Evolutionary conservation across 2,888 invertebrate species (phyloP).

Genomic region (Luffia ferchaultella): DNA sequence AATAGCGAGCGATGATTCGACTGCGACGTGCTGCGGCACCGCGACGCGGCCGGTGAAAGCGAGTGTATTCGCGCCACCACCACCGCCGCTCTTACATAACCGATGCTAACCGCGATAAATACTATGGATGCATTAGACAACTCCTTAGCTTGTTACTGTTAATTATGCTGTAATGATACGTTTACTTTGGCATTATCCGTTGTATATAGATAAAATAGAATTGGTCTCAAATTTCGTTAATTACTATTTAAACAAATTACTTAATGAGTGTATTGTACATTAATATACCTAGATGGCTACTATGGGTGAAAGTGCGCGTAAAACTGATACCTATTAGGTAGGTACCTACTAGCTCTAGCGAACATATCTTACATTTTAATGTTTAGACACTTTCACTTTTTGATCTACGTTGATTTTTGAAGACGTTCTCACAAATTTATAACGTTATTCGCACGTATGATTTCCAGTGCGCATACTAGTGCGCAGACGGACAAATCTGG

Average conservation of each 20-base stretch:
- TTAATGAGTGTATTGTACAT: background rate
- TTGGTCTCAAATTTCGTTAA: background rate
- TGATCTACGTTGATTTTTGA: too few relatives aligned
- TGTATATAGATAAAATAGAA: background rate
- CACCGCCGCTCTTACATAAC: background rate
- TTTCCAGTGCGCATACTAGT: too few relatives aligned
- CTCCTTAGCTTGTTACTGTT: background rate
- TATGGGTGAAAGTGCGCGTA: too few relatives aligned
- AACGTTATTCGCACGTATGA: too few relatives aligned
- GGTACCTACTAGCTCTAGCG: too few relatives aligned
- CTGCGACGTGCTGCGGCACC: slow-evolving; percentile 36
- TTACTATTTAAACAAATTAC: background rate
- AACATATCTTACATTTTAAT: too few relatives aligned
- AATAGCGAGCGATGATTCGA: slow-evolving; percentile 52
- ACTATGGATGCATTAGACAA: background rate
- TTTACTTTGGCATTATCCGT: background rate
- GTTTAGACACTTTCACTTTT: too few relatives aligned
- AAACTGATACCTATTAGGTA: too few relatives aligned
- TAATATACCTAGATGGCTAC: too few relatives aligned
- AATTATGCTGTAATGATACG: background rate
- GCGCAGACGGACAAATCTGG: too few relatives aligned
- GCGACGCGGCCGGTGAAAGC: slow-evolving; percentile 21
- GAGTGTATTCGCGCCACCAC: background rate
- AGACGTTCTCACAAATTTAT: too few relatives aligned
- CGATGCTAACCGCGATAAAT: background rate